Base-by-base conservation (phyloP, 2,797 vertebrate species). In the Coendou prehensilis region DNA sequence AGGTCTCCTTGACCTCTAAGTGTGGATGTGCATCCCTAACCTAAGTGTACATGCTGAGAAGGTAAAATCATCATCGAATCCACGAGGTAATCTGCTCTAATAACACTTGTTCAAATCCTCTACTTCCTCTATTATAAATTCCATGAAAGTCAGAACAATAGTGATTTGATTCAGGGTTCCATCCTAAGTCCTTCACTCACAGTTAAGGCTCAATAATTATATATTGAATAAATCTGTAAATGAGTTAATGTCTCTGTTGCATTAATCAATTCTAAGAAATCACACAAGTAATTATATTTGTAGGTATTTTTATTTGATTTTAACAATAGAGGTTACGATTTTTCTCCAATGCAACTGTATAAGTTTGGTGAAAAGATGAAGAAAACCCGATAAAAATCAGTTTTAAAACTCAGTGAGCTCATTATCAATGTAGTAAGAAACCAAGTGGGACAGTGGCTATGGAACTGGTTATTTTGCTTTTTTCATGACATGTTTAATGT, bases 221-320 rank as follows among this genome's bases (percentile, higher is more conserved):
- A 85, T 73, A 89, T 2, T 83, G 59, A 95, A 82, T 93, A 63
- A 87, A 52, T 33, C 5, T 23, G 56, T 86, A 47, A 95, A 61
- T 63, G 79, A 91, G 4, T 81, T 5, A 87, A 11, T 81, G 87
- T 76, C 47, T 78, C 18, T 79, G 10, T 56, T 17, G 67, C 28
- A 47, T 82, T 80, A 63, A 71, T 57, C 63, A 71, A n/a, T 63
- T 33, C n/a, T 17, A 41, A 96, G 67, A 85, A 87, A 91, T 52
- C 11, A 88, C 47, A 89, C 1, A 23, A 56, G 8, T 91, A 80
- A 94, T 88, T 89, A 59, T 30, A 87, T 52, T 63, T 47, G n/a
- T 59, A 89, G 26, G 11, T 26, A 45, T 88, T 96, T 81, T 91
- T 56, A 67, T 76, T 78, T 89, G 76, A 79, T 57, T 94, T 82